Base-by-base conservation (phyloP, 2,888 invertebrate species). In the Trypoxylon attenuatum region DNA sequence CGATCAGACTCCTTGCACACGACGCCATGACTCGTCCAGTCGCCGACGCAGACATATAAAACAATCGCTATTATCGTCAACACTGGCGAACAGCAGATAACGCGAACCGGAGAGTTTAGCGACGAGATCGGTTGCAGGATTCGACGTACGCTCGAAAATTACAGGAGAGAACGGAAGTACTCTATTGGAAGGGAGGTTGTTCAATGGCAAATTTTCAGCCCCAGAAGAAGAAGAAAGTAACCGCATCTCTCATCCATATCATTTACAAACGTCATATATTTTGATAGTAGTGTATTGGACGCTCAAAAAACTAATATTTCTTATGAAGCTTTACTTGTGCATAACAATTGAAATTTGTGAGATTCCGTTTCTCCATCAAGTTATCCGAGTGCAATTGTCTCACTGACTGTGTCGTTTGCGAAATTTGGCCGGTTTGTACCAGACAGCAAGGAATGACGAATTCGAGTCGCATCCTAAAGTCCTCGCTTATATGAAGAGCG, bases 251-350 rank as follows among this genome's bases (percentile, higher is more conserved):
- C 49, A 43, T 45, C 13, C 42, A 63, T 53, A 51, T 59, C 45
- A 42, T 58, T 47, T 46, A n/a, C 43, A 45, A 46, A 46, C 67
- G 49, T 71, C 66, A 33, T 73, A 69, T 43, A 69, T 69, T 69
- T 69, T 70, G 73, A 73, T 76, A 74, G 82, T 82, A 80, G 82
- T 82, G 82, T 79, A n/a, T n/a, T n/a, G n/a, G n/a, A n/a, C n/a
- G n/a, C n/a, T n/a, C n/a, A n/a, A n/a, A n/a, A n/a, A n/a, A n/a
- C n/a, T n/a, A n/a, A n/a, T n/a, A n/a, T n/a, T n/a, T n/a, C n/a
- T n/a, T n/a, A n/a, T n/a, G n/a, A n/a, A n/a, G n/a, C n/a, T n/a
- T n/a, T n/a, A n/a, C n/a, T n/a, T n/a, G n/a, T n/a, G n/a, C n/a
- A n/a, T n/a, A n/a, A n/a, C n/a, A n/a, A n/a, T n/a, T n/a, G n/a